Conservation (phyloP, 2,888 invertebrate genomes). For the Heliconius sara region DNA sequence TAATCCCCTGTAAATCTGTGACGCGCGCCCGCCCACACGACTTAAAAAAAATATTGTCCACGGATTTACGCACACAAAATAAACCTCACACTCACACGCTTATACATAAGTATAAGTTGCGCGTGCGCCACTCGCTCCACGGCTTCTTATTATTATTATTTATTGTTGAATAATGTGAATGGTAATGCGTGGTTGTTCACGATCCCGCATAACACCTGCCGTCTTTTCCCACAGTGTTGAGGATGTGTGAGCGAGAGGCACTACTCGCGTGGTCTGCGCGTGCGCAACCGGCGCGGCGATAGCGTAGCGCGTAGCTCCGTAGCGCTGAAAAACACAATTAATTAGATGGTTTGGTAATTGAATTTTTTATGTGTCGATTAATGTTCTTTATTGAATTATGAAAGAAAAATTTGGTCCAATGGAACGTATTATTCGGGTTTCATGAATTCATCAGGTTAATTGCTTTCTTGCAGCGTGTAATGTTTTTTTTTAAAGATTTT, state of each 20-base stretch:
- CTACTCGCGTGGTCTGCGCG: slow-evolving; percentile 71
- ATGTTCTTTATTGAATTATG: neutral
- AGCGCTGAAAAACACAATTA: slow-evolving; percentile 55
- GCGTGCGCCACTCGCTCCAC: slow-evolving; percentile 83
- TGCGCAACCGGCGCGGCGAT: slow-evolving; percentile 61
- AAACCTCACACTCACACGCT: slow-evolving; percentile 61
- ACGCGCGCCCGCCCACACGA: slow-evolving; percentile 81
- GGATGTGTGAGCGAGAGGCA: slow-evolving; percentile 72
- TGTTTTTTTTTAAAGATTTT: too few species aligned
- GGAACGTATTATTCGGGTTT: too few species aligned
- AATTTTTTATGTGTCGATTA: slow-evolving; percentile 41
- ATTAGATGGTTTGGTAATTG: slow-evolving; percentile 55
- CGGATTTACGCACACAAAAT: slow-evolving; percentile 52
- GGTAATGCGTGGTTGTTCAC: slow-evolving; percentile 85
- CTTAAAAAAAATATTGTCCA: slow-evolving; percentile 65
- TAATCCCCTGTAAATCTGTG: slow-evolving; percentile 72
- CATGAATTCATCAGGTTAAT: too few species aligned
- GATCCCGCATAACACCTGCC: slow-evolving; percentile 86
- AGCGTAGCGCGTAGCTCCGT: slow-evolving; percentile 61
- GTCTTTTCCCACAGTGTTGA: slow-evolving; percentile 85
- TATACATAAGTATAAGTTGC: slow-evolving; percentile 73
- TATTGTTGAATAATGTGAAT: slow-evolving; percentile 84
- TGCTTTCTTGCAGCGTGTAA: too few species aligned
- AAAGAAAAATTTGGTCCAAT: too few species aligned
- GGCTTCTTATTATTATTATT: slow-evolving; percentile 84